Base-by-base conservation (phyloP, 2,113 vertebrate genomes). In the Paratilapia polleni region DNA sequence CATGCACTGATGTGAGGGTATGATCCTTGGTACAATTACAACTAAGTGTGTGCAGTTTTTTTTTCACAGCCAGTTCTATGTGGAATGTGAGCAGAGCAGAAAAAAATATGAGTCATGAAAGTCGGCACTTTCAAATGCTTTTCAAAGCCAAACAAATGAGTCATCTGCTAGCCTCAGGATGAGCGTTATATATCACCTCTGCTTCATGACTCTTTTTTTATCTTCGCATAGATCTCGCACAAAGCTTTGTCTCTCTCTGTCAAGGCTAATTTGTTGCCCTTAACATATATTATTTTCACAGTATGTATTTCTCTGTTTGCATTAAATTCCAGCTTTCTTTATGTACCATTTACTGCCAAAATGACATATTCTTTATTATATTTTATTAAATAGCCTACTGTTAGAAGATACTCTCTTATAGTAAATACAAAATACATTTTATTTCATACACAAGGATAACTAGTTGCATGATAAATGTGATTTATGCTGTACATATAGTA, bases 11-110 rank as follows among this genome's bases (percentile, higher is more conserved):
- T 41, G 59, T 59, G 59, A 75, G 60, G 58, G 62, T 64, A 56
- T 70, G 82, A 86, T 88, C 58, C 64, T 78, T 63, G 64, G 61
- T 78, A 13, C 61, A 80, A 81, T 83, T 38, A 70, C 52, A 58
- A 36, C 26, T 68, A 63, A 84, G 64, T 73, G 73, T 5, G 4
- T 81, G 43, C 9, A 22, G 75, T 19, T 26, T 5, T 28, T 5
- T 28, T 70, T 73, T 28, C 20, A 73, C 26, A n/a, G 26, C 57
- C 56, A 59, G 8, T 64, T 66, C 62, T 43, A 22, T 5, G 11
- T 47, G 60, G 61, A 54, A 47, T 36, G 77, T 81, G 64, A 80
- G 81, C 60, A 77, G 73, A 77, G 57, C n/a, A 80, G 36, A 78
- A 84, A 62, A 54, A 78, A 84, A 66, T 52, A 41, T 78, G 56